Conservation (phyloP, 2,797 vertebrate species). For the Pangasius djambal region DNA sequence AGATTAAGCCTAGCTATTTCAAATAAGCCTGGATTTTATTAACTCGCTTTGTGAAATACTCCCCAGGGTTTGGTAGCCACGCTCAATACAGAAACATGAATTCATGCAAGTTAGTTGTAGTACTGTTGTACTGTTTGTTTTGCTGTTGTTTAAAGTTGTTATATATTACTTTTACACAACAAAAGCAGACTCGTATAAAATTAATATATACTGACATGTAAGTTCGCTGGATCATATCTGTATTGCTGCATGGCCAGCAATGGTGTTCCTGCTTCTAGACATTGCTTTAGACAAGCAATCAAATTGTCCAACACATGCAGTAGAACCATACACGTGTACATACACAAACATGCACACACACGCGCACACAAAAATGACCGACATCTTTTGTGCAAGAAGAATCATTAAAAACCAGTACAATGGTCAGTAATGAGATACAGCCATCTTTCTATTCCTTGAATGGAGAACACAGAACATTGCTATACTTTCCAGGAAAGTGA, state of each 20-base stretch:
- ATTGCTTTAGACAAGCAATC: conserved; percentile 12
- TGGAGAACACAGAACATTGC: not conserved
- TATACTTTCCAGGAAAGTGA: conserved; percentile 12
- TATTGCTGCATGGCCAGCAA: conserved; percentile 66
- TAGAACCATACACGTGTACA: conserved; percentile 55
- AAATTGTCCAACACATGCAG: conserved; percentile 40
- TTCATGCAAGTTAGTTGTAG: conserved; percentile 27
- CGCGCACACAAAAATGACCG: conserved; percentile 24
- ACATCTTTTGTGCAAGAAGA: conserved; percentile 31
- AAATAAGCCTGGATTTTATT: not conserved
- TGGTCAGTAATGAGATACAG: conserved; percentile 13
- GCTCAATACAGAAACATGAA: conserved; percentile 32
- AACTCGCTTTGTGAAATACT: conserved; percentile 8
- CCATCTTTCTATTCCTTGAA: not conserved
- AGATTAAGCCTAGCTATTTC: not conserved
- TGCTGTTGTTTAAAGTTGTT: not conserved
- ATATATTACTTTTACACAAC: not conserved
- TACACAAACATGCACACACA: conserved; percentile 37
- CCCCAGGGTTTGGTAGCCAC: conserved; percentile 23
- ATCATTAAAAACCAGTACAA: conserved; percentile 22
- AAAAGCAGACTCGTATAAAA: not conserved
- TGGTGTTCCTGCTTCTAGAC: not conserved
- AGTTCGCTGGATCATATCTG: conserved; percentile 63
- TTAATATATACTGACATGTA: conserved; percentile 3
- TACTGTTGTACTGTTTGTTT: not conserved